Evolutionary conservation across 2,113 vertebrate species (phyloP), one percentile per base, ranked within the genome.

Genomic region (Limanda limanda): DNA sequence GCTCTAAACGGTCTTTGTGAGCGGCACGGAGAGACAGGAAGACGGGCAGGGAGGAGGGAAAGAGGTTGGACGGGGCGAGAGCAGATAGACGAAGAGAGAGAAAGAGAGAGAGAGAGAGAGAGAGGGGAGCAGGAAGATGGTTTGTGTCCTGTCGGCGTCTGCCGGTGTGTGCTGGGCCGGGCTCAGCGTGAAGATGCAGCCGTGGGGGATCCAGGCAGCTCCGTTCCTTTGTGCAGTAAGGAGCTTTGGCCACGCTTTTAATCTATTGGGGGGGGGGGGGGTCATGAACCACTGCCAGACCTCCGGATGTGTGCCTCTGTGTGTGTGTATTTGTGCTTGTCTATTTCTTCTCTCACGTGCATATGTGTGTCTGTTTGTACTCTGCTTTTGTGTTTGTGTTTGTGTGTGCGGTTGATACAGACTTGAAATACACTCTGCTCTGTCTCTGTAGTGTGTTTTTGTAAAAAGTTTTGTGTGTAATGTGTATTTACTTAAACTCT

Each of bases 221-320:
- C 87, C 89, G 64, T 78, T 92, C 91, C 92, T 93, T 92, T 94
- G 85, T 89, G 87, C 89, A 94, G 94, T 95, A 95, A 95, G 94
- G 83, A 90, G 84, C 91, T 86, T 79, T 75, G 21, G 64, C 72
- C 82, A 81, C 67, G 85, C 82, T 92, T 81, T 91, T 86, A 86
- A 78, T 90, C 74, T 89, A 9, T 71, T 67, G 58, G 21, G 55
- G 55, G 55, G 55, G 59, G 61, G 73, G 77, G 81, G 74, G 86
- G 71, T 74, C 72, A 66, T 56, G 81, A 88, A 83, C 92, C 37
- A 25, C 74, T 70, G 79, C 71, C 65, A 90, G 78, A 80, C 76
- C 80, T 87, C 86, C 64, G 70, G 80, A 89, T 76, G 69, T 82
- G 80, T 77, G 62, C 27, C 79, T 91, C 69, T 84, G 74, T 75